phyloP scores from a whole-genome alignment of 2,888 invertebrate genomes.

The Chirona hameri region DNA sequence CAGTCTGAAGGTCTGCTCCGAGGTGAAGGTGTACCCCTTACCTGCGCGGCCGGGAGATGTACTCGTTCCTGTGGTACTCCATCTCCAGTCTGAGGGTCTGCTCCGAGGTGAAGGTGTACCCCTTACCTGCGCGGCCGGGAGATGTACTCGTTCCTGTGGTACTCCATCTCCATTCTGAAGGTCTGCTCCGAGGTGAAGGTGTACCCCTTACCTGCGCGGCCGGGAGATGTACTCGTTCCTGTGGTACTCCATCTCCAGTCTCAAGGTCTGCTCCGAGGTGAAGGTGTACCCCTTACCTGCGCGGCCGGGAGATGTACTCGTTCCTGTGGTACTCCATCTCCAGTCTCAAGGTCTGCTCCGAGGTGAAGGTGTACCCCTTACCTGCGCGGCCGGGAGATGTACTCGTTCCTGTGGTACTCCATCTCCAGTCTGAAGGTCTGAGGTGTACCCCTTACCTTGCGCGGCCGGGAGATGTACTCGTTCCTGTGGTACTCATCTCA shows the following conservation, averaged over 20 bases:
- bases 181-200: constrained; percentile 79
- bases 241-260: constrained; percentile 86
- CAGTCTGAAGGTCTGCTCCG: constrained; percentile 82
- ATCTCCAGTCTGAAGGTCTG: constrained; percentile 85
- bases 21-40: constrained; percentile 52
- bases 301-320: constrained; percentile 85
- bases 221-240: constrained; percentile 89
- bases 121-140: constrained; percentile 63
- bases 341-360: constrained; percentile 82
- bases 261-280: constrained; percentile 84
- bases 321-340: constrained; percentile 88
- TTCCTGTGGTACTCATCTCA: constrained; percentile 92
- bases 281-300: constrained; percentile 44
- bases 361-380: constrained; percentile 52
- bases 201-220: constrained; percentile 52
- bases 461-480: constrained; percentile 85
- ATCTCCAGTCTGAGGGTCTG: constrained; percentile 85
- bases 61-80: constrained; percentile 87
- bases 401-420: constrained; percentile 87
- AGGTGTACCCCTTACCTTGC: constrained; percentile 44
- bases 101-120: constrained; percentile 62
- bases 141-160: constrained; percentile 87
- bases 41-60: constrained; percentile 75
- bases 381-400: constrained; percentile 75
- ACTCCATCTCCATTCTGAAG: constrained; percentile 81